Base-by-base conservation (phyloP, 2,797 vertebrate species). In the Prunella strophiata region DNA sequence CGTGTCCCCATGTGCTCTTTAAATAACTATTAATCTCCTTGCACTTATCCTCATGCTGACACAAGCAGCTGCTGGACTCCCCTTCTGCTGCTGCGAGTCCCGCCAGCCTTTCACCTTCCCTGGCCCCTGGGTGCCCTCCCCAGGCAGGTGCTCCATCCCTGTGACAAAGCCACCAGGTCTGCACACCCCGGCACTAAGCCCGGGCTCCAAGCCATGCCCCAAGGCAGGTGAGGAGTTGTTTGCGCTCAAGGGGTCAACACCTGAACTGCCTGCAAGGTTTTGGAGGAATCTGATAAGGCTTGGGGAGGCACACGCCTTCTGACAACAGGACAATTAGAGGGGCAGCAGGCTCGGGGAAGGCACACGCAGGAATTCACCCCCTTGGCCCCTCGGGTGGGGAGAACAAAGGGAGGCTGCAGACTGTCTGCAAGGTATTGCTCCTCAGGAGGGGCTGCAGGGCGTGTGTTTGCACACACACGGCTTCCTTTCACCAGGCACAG, bases 1-100 rank as follows among this genome's bases (percentile, higher is more conserved):
- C 97, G 97, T 96, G 97, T 98, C 98, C 98, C 98, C 97, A 96
- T 97, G 96, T 97, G 96, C 98, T 98, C 98, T 98, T 98, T 97
- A 98, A 98, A 98, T 97, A 91, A 97, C 98, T 97, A 99, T 99
- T 98, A 98, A 99, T 99, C 99, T 99, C 98, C 97, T 97, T 89
- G 85, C 97, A 98, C 97, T 98, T 98, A 98, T 98, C 98, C 98
- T 95, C 91, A 96, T 79, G 98, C 96, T 97, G 98, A 98, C 98
- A 97, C 96, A 97, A 98, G 98, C 98, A 99, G 98, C 98, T 99
- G 99, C 97, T 30, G 26, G 88, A 85, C 93, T 72, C 54, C 10
- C 82, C 47, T 88, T 54, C 42, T 63, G 79, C 38, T 34, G 57
- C 91, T 77, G 26, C 5, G 6, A 71, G 66, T 93, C 94, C 82